These are phyloP conservation scores for Rhynchopsitta pachyrhyncha DNA, from an alignment of 2,113 vertebrate species.

Conservation along the genomic window DNA sequence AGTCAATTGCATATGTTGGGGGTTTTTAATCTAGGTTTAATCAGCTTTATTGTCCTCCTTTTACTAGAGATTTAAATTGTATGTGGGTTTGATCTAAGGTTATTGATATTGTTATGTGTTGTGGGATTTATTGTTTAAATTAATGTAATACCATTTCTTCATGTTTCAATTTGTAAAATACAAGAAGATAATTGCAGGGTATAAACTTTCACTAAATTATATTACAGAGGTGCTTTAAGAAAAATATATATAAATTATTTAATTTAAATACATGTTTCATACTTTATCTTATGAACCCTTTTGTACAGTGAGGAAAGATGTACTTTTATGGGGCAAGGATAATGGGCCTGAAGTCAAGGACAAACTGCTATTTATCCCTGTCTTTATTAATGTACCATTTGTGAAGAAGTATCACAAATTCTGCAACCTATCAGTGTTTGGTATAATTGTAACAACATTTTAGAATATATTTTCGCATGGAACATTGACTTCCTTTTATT, in stretches of 20 bases:
- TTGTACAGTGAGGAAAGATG: constrained; percentile 11
- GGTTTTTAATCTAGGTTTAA: constrained; percentile 17
- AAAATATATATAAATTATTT: constrained; percentile 58
- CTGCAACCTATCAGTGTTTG: neutral
- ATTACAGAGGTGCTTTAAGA: constrained; percentile 45
- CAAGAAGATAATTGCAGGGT: constrained; percentile 11
- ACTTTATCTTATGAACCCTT: constrained; percentile 28
- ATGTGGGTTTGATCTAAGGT: constrained; percentile 15
- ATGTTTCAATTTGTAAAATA: constrained; percentile 31
- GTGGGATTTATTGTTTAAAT: neutral
- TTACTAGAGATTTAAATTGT: constrained; percentile 6
- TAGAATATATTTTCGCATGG: neutral
- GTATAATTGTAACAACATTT: neutral
- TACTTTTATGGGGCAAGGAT: neutral
- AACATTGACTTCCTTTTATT: constrained; percentile 1
- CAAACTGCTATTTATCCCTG: constrained; percentile 35
- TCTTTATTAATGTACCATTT: neutral
- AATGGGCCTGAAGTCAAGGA: neutral
- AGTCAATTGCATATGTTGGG: neutral
- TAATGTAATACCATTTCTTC: constrained; percentile 29
- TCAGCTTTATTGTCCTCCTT: constrained; percentile 34
- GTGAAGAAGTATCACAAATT: neutral
- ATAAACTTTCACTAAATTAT: constrained; percentile 43
- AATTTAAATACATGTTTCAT: constrained; percentile 50
- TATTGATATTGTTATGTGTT: neutral